Percentiles rank a stretch among this genome's conserved stretches.
These are phyloP conservation scores for Hydriomena furcata DNA, from an alignment of 2,888 invertebrate genomes.

Conservation along the genomic window DNA sequence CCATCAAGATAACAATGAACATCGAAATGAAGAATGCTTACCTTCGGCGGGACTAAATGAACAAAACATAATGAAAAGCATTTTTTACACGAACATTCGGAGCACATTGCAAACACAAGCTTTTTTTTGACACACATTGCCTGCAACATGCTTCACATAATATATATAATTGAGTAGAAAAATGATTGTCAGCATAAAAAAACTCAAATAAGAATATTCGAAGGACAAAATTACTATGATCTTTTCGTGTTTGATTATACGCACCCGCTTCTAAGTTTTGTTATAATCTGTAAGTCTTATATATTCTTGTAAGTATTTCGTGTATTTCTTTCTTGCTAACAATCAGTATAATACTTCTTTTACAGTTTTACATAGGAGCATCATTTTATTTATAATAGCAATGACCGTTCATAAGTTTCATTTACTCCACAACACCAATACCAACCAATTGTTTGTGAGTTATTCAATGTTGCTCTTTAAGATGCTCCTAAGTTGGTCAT, in stretches of 20 bases:
- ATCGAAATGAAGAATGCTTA: constrained; percentile 28
- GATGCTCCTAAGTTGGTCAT: constrained; percentile 22
- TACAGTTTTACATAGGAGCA: constrained; percentile 20
- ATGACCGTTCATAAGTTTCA: too few relatives aligned
- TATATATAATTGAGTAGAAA: constrained; percentile 27
- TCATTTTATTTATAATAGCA: constrained; percentile 2
- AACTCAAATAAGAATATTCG: neutral
- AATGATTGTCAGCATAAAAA: constrained; percentile 36
- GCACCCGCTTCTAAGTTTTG: too few relatives aligned
- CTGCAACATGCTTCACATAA: constrained; percentile 54
- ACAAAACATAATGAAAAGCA: constrained; percentile 34
- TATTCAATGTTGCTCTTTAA: too few relatives aligned
- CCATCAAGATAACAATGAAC: constrained; percentile 14
- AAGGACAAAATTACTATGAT: too few relatives aligned
- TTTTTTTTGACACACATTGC: constrained; percentile 51
- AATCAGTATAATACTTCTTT: constrained; percentile 17
- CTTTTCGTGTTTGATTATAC: too few relatives aligned
- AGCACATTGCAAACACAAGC: constrained; percentile 60
- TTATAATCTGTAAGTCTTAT: too few relatives aligned
- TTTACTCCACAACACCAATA: too few relatives aligned
- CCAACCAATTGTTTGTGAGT: too few relatives aligned
- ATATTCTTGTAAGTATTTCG: too few relatives aligned
- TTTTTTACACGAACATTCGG: constrained; percentile 54
- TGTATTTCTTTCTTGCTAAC: constrained; percentile 18
- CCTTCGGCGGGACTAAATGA: constrained; percentile 21